Evolutionary conservation across 2,888 invertebrate species (phyloP), one percentile per base, ranked within the genome.

Genomic region (Dryadula phaetusa): DNA sequence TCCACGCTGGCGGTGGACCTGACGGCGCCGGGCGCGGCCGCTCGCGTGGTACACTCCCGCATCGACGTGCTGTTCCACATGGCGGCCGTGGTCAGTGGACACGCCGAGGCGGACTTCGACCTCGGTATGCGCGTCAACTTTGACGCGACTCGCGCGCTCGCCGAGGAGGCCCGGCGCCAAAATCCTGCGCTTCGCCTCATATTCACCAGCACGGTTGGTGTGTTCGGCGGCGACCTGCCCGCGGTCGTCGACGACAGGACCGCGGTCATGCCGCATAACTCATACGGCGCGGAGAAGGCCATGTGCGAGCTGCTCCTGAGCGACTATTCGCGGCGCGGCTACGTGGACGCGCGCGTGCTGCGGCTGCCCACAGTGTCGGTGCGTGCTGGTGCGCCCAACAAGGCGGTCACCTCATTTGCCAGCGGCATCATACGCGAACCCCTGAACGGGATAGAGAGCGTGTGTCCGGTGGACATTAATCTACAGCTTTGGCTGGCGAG

Each of bases 391-490:
- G 77, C 75, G 1, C 77, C 91, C 14, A 92, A 92, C 72, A 76
- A 80, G 18, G 92, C 92, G 0, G 83, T 90, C 44, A 88, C 92
- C n/a, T 90, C 90, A 47, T 92, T 85, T 67, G 92, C 85, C 2
- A 90, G 90, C 74, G 88, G 85, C 1, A 76, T 90, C n/a, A 77
- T 92, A 42, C 82, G 92, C 20, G 90, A 90, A 69, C 88, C 91
- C 16, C 75, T 92, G 62, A 77, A 79, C 3, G 88, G 89, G 1
- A 67, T 74, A 28, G 66, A 62, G 28, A 79, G 83, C 2, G 67
- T 75, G 47, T 81, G 85, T 47, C 91, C 91, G 0, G 90, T 91
- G 47, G 73, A 75, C 14, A 71, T 73, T 22, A 79, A 79, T n/a
- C 82, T 80, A 69, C 76, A 79, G 49, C 25, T 90, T 66, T 91